Percentiles rank a stretch among this genome's conserved stretches.
Evolutionary conservation across 92 coral and sea anemone species (phyloP).

Genomic region (Actinostola sp.): DNA sequence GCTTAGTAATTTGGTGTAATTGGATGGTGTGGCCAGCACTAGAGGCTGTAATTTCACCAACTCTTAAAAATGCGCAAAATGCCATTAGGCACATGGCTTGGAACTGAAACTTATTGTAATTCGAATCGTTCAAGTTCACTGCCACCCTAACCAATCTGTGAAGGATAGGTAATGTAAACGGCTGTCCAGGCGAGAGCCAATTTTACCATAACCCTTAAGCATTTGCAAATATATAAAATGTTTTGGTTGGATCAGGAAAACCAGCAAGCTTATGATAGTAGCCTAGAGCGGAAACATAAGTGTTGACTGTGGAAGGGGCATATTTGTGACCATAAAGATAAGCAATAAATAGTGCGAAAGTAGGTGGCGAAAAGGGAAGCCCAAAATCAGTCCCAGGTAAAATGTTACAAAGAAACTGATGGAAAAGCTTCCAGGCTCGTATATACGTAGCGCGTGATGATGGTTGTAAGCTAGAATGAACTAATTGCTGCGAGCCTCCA

Average conservation of each 20-base stretch:
- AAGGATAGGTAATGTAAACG: slow-evolving; percentile 35
- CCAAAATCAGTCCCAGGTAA: not conserved
- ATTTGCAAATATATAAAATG: slow-evolving; percentile 34
- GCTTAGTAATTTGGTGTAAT: not conserved
- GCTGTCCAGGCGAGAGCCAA: slow-evolving; percentile 32
- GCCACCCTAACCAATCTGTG: slow-evolving; percentile 16
- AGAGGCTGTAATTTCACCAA: slow-evolving; percentile 48
- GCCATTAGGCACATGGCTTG: slow-evolving; percentile 31
- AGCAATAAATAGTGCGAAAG: slow-evolving; percentile 48
- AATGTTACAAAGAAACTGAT: slow-evolving; percentile 5
- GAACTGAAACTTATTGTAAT: slow-evolving; percentile 30
- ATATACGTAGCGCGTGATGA: slow-evolving; percentile 32
- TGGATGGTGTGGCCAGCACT: not conserved
- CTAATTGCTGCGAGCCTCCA: no score
- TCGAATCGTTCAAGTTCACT: not conserved
- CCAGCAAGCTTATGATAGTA: slow-evolving; percentile 16
- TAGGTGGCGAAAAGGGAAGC: slow-evolving; percentile 10
- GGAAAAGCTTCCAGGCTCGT: slow-evolving; percentile 13
- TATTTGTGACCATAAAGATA: slow-evolving; percentile 26
- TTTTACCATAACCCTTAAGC: slow-evolving; percentile 41
- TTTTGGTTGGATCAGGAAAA: slow-evolving; percentile 29
- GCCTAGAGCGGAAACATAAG: no score
- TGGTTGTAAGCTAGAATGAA: slow-evolving; percentile 18
- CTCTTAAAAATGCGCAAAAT: slow-evolving; percentile 37
- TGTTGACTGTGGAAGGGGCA: slow-evolving; percentile 43